A percentile compares a stretch with the other conserved stretches of the same genome.
These are phyloP conservation scores for Phania funesta DNA, from an alignment of 2,888 invertebrate species.

Conservation along the genomic window DNA sequence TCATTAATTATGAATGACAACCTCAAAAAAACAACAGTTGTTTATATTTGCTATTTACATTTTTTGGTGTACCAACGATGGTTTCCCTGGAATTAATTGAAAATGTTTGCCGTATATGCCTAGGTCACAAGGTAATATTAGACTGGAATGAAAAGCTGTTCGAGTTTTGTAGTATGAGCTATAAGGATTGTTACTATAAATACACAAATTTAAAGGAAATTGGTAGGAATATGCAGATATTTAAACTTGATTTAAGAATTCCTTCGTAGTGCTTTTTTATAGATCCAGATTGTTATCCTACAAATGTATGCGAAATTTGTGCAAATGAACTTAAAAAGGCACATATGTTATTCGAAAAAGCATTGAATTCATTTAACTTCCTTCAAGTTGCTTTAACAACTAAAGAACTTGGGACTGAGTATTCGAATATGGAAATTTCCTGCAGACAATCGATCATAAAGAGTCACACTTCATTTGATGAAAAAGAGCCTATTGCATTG, in stretches of 20 bases:
- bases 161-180: background rate
- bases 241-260: background rate
- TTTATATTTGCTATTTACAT: no score
- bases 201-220: conserved; percentile 18
- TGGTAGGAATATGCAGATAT: background rate
- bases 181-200: conserved; percentile 47
- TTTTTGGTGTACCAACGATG: no score
- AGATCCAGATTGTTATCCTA: conserved; percentile 24
- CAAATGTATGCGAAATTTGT: conserved; percentile 28
- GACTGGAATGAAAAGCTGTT: conserved; percentile 32
- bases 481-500: background rate
- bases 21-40: no score
- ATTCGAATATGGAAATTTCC: background rate
- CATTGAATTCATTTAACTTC: conserved; percentile 7
- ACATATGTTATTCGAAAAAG: conserved; percentile 35
- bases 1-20: no score
- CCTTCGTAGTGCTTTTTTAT: background rate
- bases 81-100: background rate
- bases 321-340: conserved; percentile 17
- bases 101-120: conserved; percentile 32
- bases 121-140: background rate
- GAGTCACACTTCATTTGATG: background rate
- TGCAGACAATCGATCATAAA: background rate
- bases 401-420: background rate
- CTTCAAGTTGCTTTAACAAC: background rate